Percentiles rank a stretch among this genome's conserved stretches.
These are phyloP conservation scores for Spongilla lacustris DNA, from an alignment of 37 sponge, comb jelly and placozoan genomes.

Conservation along the genomic window DNA sequence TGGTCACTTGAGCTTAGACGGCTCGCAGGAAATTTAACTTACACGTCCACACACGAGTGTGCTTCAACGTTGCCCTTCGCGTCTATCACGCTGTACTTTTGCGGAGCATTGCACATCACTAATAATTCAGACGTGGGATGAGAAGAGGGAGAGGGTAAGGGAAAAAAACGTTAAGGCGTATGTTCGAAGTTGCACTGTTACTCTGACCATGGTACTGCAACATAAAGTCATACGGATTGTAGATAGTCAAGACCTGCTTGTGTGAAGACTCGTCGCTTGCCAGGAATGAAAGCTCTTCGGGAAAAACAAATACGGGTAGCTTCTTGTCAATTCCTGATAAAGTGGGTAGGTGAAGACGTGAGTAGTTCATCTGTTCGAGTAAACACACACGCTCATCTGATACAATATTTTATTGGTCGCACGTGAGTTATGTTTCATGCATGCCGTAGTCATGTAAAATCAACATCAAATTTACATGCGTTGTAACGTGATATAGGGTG, in stretches of 20 bases:
- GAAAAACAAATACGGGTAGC: slow-evolving; percentile 85
- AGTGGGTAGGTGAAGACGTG: neutral
- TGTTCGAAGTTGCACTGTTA: too few species aligned
- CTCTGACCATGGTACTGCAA: slow-evolving; percentile 68
- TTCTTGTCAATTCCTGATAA: slow-evolving; percentile 16
- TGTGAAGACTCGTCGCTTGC: slow-evolving; percentile 44
- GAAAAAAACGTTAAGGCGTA: neutral
- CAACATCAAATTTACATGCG: too few species aligned
- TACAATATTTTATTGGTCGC: too few species aligned
- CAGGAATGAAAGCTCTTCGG: slow-evolving; percentile 70
- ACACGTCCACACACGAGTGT: slow-evolving; percentile 81
- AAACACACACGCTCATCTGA: neutral
- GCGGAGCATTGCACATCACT: slow-evolving; percentile 74
- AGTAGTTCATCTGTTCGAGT: neutral
- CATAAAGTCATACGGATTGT: slow-evolving; percentile 87
- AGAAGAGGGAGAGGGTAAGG: too few species aligned
- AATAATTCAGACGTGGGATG: neutral
- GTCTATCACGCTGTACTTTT: slow-evolving; percentile 59
- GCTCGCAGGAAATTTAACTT: slow-evolving; percentile 11
- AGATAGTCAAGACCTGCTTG: slow-evolving; percentile 84
- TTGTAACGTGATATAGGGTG: too few species aligned
- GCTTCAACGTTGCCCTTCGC: slow-evolving; percentile 63
- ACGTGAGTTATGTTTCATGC: too few species aligned
- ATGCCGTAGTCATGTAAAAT: too few species aligned
- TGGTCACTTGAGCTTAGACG: too few species aligned